A percentile compares a stretch with the other conserved stretches of the same genome.
These are phyloP conservation scores for Siderastrea siderea DNA, from an alignment of 92 coral and sea anemone genomes.

Conservation along the genomic window DNA sequence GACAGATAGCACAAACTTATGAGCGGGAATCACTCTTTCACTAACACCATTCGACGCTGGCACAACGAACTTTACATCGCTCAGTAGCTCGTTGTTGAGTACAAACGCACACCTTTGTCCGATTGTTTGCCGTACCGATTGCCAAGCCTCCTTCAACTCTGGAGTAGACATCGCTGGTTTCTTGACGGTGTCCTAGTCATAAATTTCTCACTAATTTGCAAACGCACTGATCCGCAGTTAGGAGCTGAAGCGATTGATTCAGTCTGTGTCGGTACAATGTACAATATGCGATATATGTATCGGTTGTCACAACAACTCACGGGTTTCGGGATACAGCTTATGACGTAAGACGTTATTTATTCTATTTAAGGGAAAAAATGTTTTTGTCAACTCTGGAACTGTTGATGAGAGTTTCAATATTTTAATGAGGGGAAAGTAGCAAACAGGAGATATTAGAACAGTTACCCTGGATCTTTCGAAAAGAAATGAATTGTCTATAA, in stretches of 20 bases:
- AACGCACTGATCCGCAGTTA: background rate
- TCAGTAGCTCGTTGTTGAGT: conserved; percentile 29
- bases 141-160: conserved; percentile 22
- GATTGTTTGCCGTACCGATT: conserved; percentile 5
- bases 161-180: background rate
- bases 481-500: too few species aligned
- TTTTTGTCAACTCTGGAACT: background rate
- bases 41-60: background rate
- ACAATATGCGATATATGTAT: too few species aligned
- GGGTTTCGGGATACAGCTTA: too few species aligned
- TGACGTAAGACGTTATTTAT: background rate
- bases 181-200: background rate
- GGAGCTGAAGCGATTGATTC: background rate
- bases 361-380: background rate
- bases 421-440: too few species aligned
- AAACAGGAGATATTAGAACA: too few species aligned
- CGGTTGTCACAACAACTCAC: background rate
- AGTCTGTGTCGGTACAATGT: background rate
- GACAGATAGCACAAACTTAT: conserved; percentile 47
- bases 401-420: background rate
- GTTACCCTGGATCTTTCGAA: too few species aligned
- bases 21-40: conserved; percentile 32
- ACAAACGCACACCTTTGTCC: conserved; percentile 28
- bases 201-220: background rate
- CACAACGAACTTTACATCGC: conserved; percentile 38